phyloP scores from a whole-genome alignment of 1,140 invertebrate genomes.

The Drosophila prosaltans region DNA sequence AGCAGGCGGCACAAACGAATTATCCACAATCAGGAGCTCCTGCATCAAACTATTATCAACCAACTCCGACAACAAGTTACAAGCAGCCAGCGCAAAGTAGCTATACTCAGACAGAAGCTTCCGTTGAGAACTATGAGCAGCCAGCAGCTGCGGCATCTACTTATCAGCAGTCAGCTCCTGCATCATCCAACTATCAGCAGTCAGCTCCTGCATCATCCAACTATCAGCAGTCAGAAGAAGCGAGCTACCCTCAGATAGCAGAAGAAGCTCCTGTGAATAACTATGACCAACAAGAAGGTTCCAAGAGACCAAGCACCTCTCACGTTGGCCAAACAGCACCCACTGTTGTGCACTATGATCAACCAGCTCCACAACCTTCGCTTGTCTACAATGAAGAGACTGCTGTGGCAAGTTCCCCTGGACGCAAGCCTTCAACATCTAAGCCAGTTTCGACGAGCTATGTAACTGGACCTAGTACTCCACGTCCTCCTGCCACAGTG shows the following conservation, averaged over 20 bases:
- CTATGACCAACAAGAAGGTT: neutral
- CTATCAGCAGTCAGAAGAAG: neutral
- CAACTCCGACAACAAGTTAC: constrained; percentile 28
- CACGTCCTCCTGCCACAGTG: constrained; percentile 63
- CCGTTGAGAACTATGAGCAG: constrained; percentile 43
- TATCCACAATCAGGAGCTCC: constrained; percentile 25
- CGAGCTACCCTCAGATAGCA: neutral
- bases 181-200: constrained; percentile 11
- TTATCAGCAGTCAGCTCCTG: constrained; percentile 48
- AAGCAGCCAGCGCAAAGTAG: constrained; percentile 31
- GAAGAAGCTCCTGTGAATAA: too few relatives aligned
- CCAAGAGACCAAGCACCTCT: neutral
- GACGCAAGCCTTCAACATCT: constrained; percentile 52
- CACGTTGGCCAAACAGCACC: constrained; percentile 29
- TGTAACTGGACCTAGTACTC: constrained; percentile 84
- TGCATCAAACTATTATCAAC: constrained; percentile 3
- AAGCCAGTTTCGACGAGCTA: constrained; percentile 86
- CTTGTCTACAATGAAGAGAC: constrained; percentile 48
- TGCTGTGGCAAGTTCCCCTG: constrained; percentile 52
- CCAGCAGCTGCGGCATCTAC: constrained; percentile 25
- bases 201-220: neutral
- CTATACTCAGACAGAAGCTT: constrained; percentile 18
- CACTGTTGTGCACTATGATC: constrained; percentile 45
- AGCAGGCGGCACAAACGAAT: constrained; percentile 18
- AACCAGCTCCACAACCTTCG: constrained; percentile 33